Evolutionary conservation across 2,888 invertebrate genomes (phyloP).

Genomic region (Amaurobius ferox): DNA sequence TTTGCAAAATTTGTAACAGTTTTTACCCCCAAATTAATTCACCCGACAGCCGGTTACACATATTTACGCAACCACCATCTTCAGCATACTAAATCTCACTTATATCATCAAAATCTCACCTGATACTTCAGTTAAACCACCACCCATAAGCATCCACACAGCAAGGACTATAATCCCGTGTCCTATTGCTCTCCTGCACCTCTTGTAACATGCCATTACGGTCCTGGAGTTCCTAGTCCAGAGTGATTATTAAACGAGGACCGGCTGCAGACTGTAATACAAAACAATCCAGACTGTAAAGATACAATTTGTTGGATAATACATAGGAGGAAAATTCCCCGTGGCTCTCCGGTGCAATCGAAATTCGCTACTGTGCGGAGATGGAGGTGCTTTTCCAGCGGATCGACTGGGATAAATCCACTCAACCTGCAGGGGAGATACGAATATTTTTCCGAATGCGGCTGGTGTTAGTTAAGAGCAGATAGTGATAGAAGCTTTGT

Average conservation of each 20-base stretch:
- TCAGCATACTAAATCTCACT: background rate
- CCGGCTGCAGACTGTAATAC: background rate
- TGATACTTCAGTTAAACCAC: background rate
- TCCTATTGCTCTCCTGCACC: background rate
- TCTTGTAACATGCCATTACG: background rate
- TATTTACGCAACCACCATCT: no score
- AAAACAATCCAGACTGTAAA: constrained; percentile 6
- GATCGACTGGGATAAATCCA: constrained; percentile 18
- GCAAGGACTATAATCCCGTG: background rate
- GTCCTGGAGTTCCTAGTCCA: background rate
- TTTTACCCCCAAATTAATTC: no score
- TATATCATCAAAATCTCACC: background rate
- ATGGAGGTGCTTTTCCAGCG: background rate
- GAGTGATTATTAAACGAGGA: background rate
- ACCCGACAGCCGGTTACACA: no score
- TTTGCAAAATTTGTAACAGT: no score
- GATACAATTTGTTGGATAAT: background rate
- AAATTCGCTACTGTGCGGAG: constrained; percentile 16
- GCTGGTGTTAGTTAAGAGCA: background rate
- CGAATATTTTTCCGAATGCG: constrained; percentile 9
- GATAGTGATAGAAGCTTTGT: background rate
- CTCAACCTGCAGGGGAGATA: background rate
- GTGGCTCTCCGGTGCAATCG: background rate
- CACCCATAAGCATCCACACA: background rate
- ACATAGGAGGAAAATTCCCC: constrained; percentile 10